A percentile compares a stretch with the other conserved stretches of the same genome.
phyloP scores from a whole-genome alignment of 2,113 vertebrate species.

The Sinocyclocheilus grahami region DNA sequence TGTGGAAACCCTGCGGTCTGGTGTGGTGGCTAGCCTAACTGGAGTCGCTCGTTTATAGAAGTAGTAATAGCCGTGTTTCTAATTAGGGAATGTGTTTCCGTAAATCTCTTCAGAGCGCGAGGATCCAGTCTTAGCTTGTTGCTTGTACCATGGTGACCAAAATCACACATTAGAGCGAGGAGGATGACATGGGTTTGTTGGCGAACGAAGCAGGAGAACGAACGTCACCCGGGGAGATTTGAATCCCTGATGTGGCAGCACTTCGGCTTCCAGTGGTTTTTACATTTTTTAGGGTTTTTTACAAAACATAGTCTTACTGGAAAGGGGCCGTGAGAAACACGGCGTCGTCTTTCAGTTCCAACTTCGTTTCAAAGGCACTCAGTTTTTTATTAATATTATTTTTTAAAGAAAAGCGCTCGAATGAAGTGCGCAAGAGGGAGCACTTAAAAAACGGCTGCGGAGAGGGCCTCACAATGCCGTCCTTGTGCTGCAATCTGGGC shows the following conservation, averaged over 20 bases:
- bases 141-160: background rate
- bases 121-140: background rate
- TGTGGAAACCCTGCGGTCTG: slow-evolving; percentile 55
- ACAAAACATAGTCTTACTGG: slow-evolving; percentile 69
- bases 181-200: background rate
- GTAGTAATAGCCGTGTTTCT: slow-evolving; percentile 70
- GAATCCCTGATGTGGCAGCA: slow-evolving; percentile 73
- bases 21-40: slow-evolving; percentile 44
- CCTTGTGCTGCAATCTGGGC: slow-evolving; percentile 78
- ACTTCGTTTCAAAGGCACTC: slow-evolving; percentile 58
- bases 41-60: slow-evolving; percentile 66
- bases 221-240: slow-evolving; percentile 9
- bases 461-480: slow-evolving; percentile 75
- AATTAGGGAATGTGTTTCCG: slow-evolving; percentile 75
- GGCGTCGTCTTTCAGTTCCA: slow-evolving; percentile 54
- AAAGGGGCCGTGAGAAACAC: slow-evolving; percentile 73
- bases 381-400: slow-evolving; percentile 54
- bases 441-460: slow-evolving; percentile 70
- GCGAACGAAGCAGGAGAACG: background rate
- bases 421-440: slow-evolving; percentile 64
- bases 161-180: slow-evolving; percentile 20
- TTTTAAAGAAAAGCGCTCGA: slow-evolving; percentile 55
- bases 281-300: slow-evolving; percentile 68
- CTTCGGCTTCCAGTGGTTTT: slow-evolving; percentile 72
- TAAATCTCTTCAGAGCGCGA: slow-evolving; percentile 63